A percentile compares a stretch with the other conserved stretches of the same genome.
These are phyloP conservation scores for Lerista edwardsae DNA, from an alignment of 2,797 vertebrate species.

Conservation along the genomic window DNA sequence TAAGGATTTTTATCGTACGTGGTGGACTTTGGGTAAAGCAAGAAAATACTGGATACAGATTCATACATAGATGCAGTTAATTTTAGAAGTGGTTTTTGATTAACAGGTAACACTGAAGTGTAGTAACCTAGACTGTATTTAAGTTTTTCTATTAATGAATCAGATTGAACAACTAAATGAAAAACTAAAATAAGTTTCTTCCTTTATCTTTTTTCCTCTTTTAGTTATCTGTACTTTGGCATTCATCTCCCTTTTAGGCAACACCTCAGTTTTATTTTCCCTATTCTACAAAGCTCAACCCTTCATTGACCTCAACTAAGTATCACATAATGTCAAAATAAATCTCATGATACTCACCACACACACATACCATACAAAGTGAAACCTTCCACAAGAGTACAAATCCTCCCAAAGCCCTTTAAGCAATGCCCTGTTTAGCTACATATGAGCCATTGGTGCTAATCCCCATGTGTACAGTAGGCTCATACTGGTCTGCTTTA, in stretches of 20 bases:
- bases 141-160: background rate
- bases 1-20: no score
- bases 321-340: background rate
- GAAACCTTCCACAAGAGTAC: background rate
- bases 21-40: no score
- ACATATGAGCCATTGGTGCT: background rate
- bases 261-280: background rate
- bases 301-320: background rate
- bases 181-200: background rate
- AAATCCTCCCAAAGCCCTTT: background rate
- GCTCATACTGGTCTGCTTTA: rapidly evolving
- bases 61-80: no score
- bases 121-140: background rate
- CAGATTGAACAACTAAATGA: background rate
- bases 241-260: rapidly evolving
- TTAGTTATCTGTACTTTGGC: background rate
- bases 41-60: no score
- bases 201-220: rapidly evolving
- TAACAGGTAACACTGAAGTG: background rate
- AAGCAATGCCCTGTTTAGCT: background rate
- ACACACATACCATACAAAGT: background rate
- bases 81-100: rapidly evolving
- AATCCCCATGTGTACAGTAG: background rate
- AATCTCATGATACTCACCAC: background rate
- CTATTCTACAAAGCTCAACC: rapidly evolving